Base-by-base conservation (phyloP, 2,888 invertebrate species). In the Plebejus anna region DNA sequence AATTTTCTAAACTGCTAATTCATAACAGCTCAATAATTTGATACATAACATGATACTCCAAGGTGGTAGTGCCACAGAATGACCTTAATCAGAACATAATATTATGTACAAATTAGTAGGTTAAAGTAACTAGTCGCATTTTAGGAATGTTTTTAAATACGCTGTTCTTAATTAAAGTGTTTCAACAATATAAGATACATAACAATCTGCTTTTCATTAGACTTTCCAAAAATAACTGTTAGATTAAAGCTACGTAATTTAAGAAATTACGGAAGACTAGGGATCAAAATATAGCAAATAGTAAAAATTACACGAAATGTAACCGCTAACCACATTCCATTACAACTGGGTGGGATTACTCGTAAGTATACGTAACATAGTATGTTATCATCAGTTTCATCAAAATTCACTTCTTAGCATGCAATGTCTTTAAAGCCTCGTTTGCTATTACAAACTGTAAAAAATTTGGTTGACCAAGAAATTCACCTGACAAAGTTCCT, bases 241-340 rank as follows among this genome's bases (percentile, higher is more conserved):
- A 66, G 28, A 28, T 32, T 4, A 32, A 32, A 32, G 2, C 2
- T 59, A 2, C 6, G 22, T 22, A 22, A n/a, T 22, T 7, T 59
- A 4, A 59, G 11, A 28, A 66, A 28, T 66, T 66, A 28, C 28
- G 4, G 3, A 32, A 4, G 4, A 66, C 0, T 28, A 0, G 22
- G 61, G 59, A 22, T 22, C n/a, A 28, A 61, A 32, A 32, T 32
- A 61, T 2, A 51, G 11, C 3, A 55, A 55, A 55, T 55, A 16
- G 55, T 55, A 16, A 61, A n/a, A 22, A 59, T 22, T 7, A 13
- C 36, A 13, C 66, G 9, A 66, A 66, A 61, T 61, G 70, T 42
- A 42, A 70, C 70, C 70, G 11, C 71, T 22, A 71, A 71, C 71
- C 71, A 42, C 42, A 71, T 71, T 71, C n/a, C 42, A 71, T 71